Evolutionary conservation across 2,888 invertebrate species (phyloP).

Genomic region (Panzeria rudis): DNA sequence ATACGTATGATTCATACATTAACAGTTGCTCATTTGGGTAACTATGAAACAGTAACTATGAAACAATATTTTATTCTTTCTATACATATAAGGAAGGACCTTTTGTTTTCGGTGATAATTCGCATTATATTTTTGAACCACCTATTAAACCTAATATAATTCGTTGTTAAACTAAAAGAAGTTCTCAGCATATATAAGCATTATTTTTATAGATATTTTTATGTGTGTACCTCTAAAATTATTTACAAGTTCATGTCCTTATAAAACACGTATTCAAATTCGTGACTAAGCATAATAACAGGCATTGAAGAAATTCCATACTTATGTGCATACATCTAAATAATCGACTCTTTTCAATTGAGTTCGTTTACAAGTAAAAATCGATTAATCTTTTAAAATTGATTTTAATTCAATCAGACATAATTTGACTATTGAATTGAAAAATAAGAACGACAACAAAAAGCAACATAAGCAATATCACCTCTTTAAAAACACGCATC

Average conservation of each 20-base stretch:
- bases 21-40: no score
- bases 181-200: background rate
- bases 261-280: background rate
- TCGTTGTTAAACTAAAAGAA: no score
- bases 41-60: no score
- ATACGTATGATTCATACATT: constrained; percentile 8
- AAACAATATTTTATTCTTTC: no score
- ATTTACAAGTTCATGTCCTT: background rate
- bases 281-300: background rate
- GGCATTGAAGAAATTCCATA: no score
- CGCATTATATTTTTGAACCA: no score
- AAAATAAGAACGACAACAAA: constrained; percentile 32
- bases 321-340: no score
- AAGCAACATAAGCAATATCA: constrained; percentile 17
- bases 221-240: no score
- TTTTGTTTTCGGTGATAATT: no score
- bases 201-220: no score
- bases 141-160: no score
- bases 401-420: constrained; percentile 69
- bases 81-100: no score
- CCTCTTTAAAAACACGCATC: constrained; percentile 27
- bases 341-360: background rate
- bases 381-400: constrained; percentile 67
- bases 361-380: constrained; percentile 46
- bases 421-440: constrained; percentile 65